These are phyloP conservation scores for Lutraria lutraria DNA, from an alignment of 2,888 invertebrate genomes.

Conservation along the genomic window DNA sequence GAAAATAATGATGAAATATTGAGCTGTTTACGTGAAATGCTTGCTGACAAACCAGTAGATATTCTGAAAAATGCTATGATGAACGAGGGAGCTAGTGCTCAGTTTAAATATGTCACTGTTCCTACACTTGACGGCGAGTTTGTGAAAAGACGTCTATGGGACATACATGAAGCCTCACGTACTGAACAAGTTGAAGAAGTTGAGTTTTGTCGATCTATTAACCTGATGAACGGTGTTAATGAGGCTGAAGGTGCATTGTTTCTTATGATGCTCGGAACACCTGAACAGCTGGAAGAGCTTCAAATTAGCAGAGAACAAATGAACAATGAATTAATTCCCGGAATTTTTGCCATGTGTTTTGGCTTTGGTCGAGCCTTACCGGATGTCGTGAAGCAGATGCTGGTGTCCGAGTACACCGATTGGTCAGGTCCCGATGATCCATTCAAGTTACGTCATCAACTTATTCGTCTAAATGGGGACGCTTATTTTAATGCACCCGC, in stretches of 20 bases:
- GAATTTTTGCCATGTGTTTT: not conserved
- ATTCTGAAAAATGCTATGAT: not conserved
- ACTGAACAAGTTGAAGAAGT: slow-evolving; percentile 95
- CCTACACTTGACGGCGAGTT: slow-evolving; percentile 96
- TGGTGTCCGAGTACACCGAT: slow-evolving; percentile 53
- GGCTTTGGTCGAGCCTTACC: not conserved
- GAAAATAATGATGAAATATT: not conserved
- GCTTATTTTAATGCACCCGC: slow-evolving; percentile 92
- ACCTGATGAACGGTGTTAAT: slow-evolving; percentile 96
- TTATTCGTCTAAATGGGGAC: slow-evolving; percentile 97
- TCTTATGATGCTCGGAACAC: slow-evolving; percentile 7
- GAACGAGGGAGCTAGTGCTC: not conserved
- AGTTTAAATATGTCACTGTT: not conserved
- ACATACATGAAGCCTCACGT: slow-evolving; percentile 92
- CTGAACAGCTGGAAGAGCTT: slow-evolving; percentile 23
- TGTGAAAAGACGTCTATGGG: slow-evolving; percentile 90
- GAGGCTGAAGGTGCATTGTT: slow-evolving; percentile 88
- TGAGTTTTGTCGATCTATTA: slow-evolving; percentile 93
- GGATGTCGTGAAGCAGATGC: slow-evolving; percentile 20
- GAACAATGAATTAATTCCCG: slow-evolving; percentile 22
- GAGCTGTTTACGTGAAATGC: slow-evolving; percentile 18
- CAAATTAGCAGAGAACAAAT: slow-evolving; percentile 31
- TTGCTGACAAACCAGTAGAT: slow-evolving; percentile 22
- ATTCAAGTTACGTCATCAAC: slow-evolving; percentile 88
- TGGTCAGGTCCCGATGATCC: slow-evolving; percentile 87